Conservation (phyloP, 2,797 vertebrate species). For the Atherinosoma microstoma region DNA sequence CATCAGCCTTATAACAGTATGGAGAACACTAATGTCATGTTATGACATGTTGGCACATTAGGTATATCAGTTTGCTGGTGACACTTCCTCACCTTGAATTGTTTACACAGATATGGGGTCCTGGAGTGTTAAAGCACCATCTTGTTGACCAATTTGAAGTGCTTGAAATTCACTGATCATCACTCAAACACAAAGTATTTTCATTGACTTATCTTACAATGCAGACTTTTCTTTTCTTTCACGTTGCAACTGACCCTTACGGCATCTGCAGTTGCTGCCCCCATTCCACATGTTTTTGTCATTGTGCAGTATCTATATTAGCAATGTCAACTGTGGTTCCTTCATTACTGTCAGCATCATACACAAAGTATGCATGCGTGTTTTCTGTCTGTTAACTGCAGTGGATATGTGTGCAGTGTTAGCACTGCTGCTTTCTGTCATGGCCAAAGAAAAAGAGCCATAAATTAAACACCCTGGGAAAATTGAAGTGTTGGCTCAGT, state of each 20-base stretch:
- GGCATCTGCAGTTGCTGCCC: neutral
- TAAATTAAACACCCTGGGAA: slow-evolving; percentile 53
- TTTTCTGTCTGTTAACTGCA: slow-evolving; percentile 8
- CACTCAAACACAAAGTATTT: no score
- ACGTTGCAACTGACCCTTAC: neutral
- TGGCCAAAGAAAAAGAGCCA: slow-evolving; percentile 25
- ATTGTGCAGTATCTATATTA: neutral
- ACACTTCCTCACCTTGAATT: neutral
- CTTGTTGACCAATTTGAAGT: neutral
- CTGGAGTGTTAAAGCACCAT: neutral
- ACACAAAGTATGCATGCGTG: neutral
- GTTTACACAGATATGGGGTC: neutral
- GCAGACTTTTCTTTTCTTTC: neutral
- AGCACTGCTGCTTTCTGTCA: slow-evolving; percentile 46
- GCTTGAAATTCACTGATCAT: neutral
- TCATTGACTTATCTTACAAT: neutral
- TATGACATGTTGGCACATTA: neutral
- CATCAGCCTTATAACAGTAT: neutral
- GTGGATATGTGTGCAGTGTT: slow-evolving; percentile 15
- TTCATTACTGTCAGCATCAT: neutral
- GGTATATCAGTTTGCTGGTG: neutral
- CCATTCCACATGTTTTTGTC: neutral
- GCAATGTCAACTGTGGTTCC: neutral
- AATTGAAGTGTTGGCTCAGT: slow-evolving; percentile 20
- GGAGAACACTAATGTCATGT: neutral